Percentiles rank a stretch among this genome's conserved stretches.
These are phyloP conservation scores for Threskiornis aethiopicus DNA, from an alignment of 2,797 vertebrate species.

Conservation along the genomic window DNA sequence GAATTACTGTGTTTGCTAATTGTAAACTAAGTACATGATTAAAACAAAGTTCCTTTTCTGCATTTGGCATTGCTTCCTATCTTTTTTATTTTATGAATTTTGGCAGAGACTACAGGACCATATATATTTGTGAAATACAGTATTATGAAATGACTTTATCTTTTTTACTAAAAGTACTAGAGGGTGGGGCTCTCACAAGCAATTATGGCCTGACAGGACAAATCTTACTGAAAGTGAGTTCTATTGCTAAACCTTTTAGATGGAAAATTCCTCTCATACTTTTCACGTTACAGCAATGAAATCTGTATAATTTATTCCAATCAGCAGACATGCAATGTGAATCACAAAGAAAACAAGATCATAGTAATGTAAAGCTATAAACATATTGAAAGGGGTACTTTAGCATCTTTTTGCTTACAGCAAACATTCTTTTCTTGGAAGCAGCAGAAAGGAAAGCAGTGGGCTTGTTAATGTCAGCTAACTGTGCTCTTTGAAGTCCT, in stretches of 20 bases:
- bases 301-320: constrained; percentile 14
- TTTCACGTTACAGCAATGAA: background rate
- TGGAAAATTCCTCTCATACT: constrained; percentile 47
- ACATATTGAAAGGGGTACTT: background rate
- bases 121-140: background rate
- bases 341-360: constrained; percentile 21
- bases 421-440: background rate
- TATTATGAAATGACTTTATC: background rate
- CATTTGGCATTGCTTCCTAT: background rate
- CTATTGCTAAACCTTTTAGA: constrained; percentile 11
- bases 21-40: constrained; percentile 7
- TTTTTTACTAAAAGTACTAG: background rate
- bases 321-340: background rate
- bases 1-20: background rate
- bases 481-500: background rate
- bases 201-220: background rate
- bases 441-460: background rate
- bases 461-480: background rate
- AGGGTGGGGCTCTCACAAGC: background rate
- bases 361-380: background rate
- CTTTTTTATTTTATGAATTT: background rate
- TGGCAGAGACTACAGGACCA: background rate
- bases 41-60: background rate
- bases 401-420: background rate
- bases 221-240: background rate